Conservation (phyloP, 1,140 invertebrate species). For the Melipona quadrifasciata region DNA sequence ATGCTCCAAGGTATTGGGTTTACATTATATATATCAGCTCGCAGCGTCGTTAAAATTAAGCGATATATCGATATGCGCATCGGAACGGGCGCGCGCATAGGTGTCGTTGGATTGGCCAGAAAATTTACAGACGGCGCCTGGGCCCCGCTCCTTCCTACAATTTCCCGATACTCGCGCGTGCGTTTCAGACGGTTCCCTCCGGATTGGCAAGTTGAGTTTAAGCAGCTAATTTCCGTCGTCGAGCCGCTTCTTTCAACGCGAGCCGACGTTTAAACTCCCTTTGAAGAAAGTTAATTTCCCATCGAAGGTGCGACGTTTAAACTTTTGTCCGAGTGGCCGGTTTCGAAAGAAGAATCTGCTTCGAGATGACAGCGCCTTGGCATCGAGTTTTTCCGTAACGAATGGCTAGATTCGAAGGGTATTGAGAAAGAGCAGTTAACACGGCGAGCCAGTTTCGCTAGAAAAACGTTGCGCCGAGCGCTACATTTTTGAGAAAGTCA, state of each 20-base stretch:
- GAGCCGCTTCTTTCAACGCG: too few relatives aligned
- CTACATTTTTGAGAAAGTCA: background rate
- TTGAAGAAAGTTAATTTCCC: too few relatives aligned
- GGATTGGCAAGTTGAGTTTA: too few relatives aligned
- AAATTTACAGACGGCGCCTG: background rate
- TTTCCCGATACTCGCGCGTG: background rate
- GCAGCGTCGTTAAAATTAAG: slow-evolving; percentile 64
- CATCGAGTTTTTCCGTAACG: too few relatives aligned
- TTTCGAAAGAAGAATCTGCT: too few relatives aligned
- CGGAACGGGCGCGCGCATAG: background rate
- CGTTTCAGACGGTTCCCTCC: too few relatives aligned
- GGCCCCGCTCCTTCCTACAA: background rate
- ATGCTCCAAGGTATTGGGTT: slow-evolving; percentile 61
- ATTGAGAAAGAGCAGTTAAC: background rate
- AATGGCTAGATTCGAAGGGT: background rate
- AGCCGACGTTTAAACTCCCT: too few relatives aligned
- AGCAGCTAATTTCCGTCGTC: too few relatives aligned
- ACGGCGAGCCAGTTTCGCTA: background rate
- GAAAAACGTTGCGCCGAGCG: background rate
- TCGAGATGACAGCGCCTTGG: too few relatives aligned
- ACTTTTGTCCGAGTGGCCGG: too few relatives aligned
- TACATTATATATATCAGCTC: slow-evolving; percentile 60
- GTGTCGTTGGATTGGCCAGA: background rate
- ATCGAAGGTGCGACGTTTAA: too few relatives aligned
- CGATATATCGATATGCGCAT: slow-evolving; percentile 63